phyloP scores from a whole-genome alignment of 1,140 invertebrate species.

The Drosophila lacertosa region DNA sequence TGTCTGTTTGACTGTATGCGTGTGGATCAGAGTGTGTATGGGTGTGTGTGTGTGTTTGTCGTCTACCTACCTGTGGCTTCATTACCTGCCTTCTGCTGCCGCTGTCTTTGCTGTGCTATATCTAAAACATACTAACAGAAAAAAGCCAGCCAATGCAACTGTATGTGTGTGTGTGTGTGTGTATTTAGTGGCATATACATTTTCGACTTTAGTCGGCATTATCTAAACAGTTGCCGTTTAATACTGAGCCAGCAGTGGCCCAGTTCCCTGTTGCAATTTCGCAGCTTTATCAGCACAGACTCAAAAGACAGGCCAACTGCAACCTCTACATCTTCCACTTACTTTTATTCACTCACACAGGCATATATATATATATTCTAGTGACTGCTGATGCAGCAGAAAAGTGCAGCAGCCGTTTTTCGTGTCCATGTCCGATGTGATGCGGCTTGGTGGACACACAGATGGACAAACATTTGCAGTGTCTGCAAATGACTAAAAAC shows the following conservation, averaged over 20 bases:
- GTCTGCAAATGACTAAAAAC: slow-evolving; percentile 19
- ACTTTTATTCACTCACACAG: slow-evolving; percentile 16
- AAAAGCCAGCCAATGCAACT: slow-evolving; percentile 25
- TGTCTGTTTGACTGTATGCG: slow-evolving; percentile 14
- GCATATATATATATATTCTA: not conserved
- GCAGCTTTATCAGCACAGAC: slow-evolving; percentile 38
- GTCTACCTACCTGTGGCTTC: slow-evolving; percentile 66
- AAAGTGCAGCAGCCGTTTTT: not conserved
- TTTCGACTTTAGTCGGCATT: slow-evolving; percentile 69
- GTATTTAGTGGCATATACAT: slow-evolving; percentile 67
- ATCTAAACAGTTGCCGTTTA: slow-evolving; percentile 50
- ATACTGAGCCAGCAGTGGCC: slow-evolving; percentile 21
- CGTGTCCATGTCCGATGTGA: not conserved
- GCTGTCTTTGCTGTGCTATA: slow-evolving; percentile 39
- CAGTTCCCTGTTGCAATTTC: slow-evolving; percentile 30
- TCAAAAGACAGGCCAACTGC: slow-evolving; percentile 12
- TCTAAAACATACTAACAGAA: slow-evolving; percentile 49
- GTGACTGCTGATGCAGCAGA: slow-evolving; percentile 15
- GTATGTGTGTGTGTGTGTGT: slow-evolving; percentile 5
- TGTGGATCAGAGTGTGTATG: slow-evolving; percentile 17
- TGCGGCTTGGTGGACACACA: slow-evolving; percentile 1
- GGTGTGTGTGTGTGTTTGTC: too few species aligned
- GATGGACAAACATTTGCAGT: slow-evolving; percentile 30
- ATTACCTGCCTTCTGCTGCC: slow-evolving; percentile 50
- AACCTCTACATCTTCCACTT: slow-evolving; percentile 1